phyloP scores from a whole-genome alignment of 2,113 vertebrate genomes.

The Lipotes vexillifer region DNA sequence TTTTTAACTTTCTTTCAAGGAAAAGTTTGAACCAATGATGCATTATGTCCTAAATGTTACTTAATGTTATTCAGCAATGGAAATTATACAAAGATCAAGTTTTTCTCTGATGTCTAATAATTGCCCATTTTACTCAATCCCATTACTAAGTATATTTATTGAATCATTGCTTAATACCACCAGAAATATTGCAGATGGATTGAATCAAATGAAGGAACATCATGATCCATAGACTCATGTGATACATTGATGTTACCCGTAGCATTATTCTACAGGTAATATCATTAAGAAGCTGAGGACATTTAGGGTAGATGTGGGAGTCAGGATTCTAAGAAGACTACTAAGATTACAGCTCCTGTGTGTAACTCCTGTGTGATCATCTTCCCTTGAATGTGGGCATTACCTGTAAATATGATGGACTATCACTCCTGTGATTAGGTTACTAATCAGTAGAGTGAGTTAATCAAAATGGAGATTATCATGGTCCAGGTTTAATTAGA shows the following conservation, averaged over 20 bases:
- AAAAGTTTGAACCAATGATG: background rate
- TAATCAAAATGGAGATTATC: background rate
- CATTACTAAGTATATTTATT: background rate
- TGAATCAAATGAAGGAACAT: background rate
- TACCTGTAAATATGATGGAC: background rate
- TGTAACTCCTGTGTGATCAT: background rate
- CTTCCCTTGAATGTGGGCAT: background rate
- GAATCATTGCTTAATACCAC: background rate
- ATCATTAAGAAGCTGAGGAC: background rate
- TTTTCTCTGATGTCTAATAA: slow-evolving; percentile 24
- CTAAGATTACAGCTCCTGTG: background rate
- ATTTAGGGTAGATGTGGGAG: background rate
- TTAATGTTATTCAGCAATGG: background rate
- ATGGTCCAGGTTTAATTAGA: background rate
- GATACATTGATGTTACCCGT: background rate
- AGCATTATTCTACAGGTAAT: background rate
- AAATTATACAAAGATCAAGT: background rate
- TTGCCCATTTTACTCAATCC: background rate
- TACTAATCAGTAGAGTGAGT: background rate
- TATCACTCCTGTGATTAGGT: background rate
- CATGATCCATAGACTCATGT: background rate
- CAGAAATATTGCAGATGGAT: background rate
- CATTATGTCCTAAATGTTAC: background rate
- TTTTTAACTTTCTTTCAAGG: background rate
- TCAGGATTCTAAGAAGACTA: background rate